Base-by-base conservation (phyloP, 2,888 invertebrate genomes). In the Mimas tiliae region DNA sequence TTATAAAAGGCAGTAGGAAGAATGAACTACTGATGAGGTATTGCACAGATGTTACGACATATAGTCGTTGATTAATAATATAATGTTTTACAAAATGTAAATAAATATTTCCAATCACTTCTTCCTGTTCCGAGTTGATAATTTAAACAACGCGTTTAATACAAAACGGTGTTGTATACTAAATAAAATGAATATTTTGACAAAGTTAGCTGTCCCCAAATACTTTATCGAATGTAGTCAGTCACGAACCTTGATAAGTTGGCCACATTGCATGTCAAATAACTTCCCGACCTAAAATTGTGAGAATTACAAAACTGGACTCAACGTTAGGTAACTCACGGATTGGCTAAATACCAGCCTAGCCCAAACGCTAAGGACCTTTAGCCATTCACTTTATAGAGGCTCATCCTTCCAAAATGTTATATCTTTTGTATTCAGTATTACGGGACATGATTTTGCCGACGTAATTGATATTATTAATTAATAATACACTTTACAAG, bases 361-460 rank as follows among this genome's bases (percentile, higher is more conserved):
- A 58, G 58, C 48, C 52, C 14, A 58, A 42, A n/a, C 33, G 58
- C 45, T n/a, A 48, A 58, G 55, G 55, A 65, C 65, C 65, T 65
- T 65, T 58, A 48, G 48, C 63, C 66, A 62, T 66, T 66, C 66
- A 66, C 66, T 63, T 65, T 65, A 45, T 52, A 27, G 38, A 45
- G 47, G 65, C 58, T 27, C 66, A 68, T 69, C 70, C 72, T 69
- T 72, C 70, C 70, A 66, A 64, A 70, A 69, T 68, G 58, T 47
- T 48, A 48, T 27, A 47, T 14, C 55, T 65, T 48, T 55, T 55
- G 48, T 65, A 27, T 45, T 34, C 27, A 47, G 48, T 65, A 27
- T 45, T 34, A 45, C 33, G 27, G 7, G 19, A 58, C 19, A 50
- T 19, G 42, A 42, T 42, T 38, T 42, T 12, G 12, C 58, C 4